Base-by-base conservation (phyloP, 1,140 invertebrate species). In the Hypsibius dujardini region DNA sequence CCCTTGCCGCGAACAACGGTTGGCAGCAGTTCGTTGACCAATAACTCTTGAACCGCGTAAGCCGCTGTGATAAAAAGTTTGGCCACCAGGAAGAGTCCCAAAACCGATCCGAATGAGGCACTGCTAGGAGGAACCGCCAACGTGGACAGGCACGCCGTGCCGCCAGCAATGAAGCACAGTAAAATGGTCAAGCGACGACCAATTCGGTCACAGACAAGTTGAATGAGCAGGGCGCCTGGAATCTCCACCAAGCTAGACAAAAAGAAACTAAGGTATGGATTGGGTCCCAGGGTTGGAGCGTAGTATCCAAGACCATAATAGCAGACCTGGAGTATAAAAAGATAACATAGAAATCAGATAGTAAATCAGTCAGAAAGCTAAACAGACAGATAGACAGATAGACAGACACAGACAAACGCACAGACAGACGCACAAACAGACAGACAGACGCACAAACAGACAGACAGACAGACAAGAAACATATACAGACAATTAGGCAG, bases 1-100 rank as follows among this genome's bases (percentile, higher is more conserved):
- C 62, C 62, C 45, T 67, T 67, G 62, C 12, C 62, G 12, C 62
- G 62, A 67, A 67, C 42, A 67, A 67, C 62, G 12, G 62, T 67
- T 3, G 62, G 62, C 62, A 67, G 62, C 42, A 67, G 12, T 42
- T 67, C 62, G 62, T 67, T 67, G 12, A 15, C 12, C 0, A 67
- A 7, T 3, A 67, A 42, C 42, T 67, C 62, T 45, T 67, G 12
- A 3, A 67, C 62, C 3, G 42, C 45, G 42, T 67, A 67, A 7
- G 62, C 62, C 12, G 12, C 42, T 3, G 62, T 15, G 12, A 67
- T 42, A 67, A 67, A 67, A 0, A 67, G 62, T 42, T 67, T 67
- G 12, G 62, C 62, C 12, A 67, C 12, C 42, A 67, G 42, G 62
- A 67, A 67, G 12, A 67, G 42, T 12, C 3, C 45, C 62, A 67